phyloP scores from a whole-genome alignment of 2,113 vertebrate species.

The Chunga burmeisteri region DNA sequence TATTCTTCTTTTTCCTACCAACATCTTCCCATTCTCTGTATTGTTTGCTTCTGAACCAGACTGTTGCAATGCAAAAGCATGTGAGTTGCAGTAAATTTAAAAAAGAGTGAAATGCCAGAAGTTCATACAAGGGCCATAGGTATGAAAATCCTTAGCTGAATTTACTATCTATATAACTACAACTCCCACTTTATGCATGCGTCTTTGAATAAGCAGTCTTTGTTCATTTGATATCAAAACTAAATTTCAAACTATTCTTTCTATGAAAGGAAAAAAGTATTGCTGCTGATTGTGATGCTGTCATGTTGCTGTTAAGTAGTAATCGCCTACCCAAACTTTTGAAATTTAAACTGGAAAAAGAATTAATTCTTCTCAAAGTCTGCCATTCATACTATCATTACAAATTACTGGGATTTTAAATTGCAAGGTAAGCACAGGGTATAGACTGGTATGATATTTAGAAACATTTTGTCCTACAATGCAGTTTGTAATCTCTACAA shows the following conservation, averaged over 20 bases:
- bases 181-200: not conserved
- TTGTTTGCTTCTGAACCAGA: not conserved
- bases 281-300: not conserved
- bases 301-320: not conserved
- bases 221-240: not conserved
- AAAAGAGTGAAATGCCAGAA: not conserved
- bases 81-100: not conserved
- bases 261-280: not conserved
- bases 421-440: not conserved
- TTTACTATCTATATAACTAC: not conserved
- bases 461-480: not conserved
- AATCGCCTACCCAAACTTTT: not conserved
- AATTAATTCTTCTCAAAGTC: not conserved
- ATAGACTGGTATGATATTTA: not conserved
- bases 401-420: not conserved
- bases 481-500: not conserved
- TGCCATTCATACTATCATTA: not conserved
- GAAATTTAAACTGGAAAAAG: not conserved
- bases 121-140: not conserved
- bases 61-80: rapidly evolving
- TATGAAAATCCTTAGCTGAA: not conserved
- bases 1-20: not conserved
- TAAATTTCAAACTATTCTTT: not conserved
- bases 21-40: not conserved
- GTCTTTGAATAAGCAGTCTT: not conserved